These are phyloP conservation scores for Trisateles emortualis DNA, from an alignment of 2,888 invertebrate genomes.

Conservation along the genomic window DNA sequence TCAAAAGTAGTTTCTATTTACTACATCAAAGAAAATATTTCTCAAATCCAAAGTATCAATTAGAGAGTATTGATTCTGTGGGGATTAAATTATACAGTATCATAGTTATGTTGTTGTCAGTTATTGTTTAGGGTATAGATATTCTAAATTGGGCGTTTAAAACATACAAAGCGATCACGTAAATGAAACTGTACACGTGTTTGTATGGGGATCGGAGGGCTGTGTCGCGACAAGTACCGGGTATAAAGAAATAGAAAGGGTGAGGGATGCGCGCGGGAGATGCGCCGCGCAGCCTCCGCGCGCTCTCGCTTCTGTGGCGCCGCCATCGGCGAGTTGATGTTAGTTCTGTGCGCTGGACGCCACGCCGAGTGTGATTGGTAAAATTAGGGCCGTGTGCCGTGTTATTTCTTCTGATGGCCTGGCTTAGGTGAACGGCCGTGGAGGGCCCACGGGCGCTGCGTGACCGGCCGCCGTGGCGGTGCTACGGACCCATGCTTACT, in stretches of 20 bases:
- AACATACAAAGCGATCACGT: constrained; percentile 30
- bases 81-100: background rate
- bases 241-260: constrained; percentile 64
- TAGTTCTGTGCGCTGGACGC: constrained; percentile 67
- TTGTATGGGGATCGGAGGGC: constrained; percentile 40
- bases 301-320: constrained; percentile 73
- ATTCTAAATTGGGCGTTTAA: constrained; percentile 31
- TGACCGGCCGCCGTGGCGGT: constrained; percentile 86
- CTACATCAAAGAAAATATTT: background rate
- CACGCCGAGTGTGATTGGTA: constrained; percentile 58
- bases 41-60: background rate
- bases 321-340: constrained; percentile 73
- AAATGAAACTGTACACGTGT: constrained; percentile 41
- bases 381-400: constrained; percentile 67
- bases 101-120: background rate
- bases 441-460: constrained; percentile 84
- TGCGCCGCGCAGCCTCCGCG: constrained; percentile 83
- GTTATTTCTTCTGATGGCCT: constrained; percentile 73
- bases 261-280: constrained; percentile 78
- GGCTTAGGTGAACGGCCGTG: constrained; percentile 81
- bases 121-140: background rate
- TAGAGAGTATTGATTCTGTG: background rate
- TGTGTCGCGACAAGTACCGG: constrained; percentile 45
- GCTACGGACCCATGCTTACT: constrained; percentile 92
- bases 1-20: background rate